phyloP scores from a whole-genome alignment of 1,140 invertebrate species.

The Portunus trituberculatus region DNA sequence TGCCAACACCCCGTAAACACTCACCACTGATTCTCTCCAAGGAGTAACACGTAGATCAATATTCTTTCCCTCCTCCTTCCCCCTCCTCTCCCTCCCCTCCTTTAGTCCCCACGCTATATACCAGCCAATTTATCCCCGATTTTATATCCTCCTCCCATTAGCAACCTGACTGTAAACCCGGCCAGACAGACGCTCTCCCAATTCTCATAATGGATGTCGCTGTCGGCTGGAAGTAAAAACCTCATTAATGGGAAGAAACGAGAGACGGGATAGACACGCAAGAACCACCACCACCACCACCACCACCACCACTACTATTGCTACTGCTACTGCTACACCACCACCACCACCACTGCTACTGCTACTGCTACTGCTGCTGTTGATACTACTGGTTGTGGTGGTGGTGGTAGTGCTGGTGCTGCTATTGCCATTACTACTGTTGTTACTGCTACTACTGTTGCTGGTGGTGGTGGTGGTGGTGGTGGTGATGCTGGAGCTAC shows the following conservation, averaged over 20 bases:
- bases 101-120: background rate
- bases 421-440: background rate
- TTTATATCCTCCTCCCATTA: conserved; percentile 23
- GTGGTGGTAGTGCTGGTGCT: background rate
- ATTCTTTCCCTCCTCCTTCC: background rate
- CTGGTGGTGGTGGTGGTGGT: background rate
- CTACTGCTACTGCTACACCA: too few relatives aligned
- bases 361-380: background rate
- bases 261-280: background rate
- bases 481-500: background rate
- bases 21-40: background rate
- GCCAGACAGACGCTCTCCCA: background rate
- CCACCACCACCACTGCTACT: too few relatives aligned
- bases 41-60: background rate
- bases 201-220: conserved; percentile 2
- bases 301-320: background rate
- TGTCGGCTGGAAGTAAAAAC: conserved; percentile 1
- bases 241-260: conserved; percentile 6
- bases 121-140: conserved; percentile 11
- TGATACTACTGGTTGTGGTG: background rate
- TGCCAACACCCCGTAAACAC: conserved; percentile 2
- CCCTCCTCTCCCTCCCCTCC: background rate
- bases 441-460: background rate
- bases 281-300: background rate
- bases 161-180: conserved; percentile 9